A percentile compares a stretch with the other conserved stretches of the same genome.
Evolutionary conservation across 2,888 invertebrate species (phyloP).

Genomic region (Chaitophorus viminalis): DNA sequence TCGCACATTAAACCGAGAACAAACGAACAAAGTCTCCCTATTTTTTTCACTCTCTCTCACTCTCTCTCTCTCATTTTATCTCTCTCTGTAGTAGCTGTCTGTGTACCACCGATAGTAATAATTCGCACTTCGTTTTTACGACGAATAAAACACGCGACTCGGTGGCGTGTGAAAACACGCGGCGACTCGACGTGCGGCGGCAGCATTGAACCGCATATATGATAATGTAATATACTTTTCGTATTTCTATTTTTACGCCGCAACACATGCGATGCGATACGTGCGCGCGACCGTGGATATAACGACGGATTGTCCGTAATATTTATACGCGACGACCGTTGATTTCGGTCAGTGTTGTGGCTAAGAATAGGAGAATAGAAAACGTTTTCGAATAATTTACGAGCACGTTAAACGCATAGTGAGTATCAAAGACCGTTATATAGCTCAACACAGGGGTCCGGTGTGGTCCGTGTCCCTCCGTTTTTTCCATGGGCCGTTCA

Average conservation of each 20-base stretch:
- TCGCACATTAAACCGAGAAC: background rate
- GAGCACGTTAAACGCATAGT: background rate
- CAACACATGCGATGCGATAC: too few relatives aligned
- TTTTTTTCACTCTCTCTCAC: background rate
- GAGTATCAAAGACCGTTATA: conserved; percentile 16
- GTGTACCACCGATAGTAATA: background rate
- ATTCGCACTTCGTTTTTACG: background rate
- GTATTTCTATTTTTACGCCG: conserved; percentile 24
- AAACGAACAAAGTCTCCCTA: background rate
- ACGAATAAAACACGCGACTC: background rate
- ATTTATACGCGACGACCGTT: background rate
- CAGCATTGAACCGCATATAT: background rate
- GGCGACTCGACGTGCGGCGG: background rate
- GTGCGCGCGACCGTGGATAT: background rate
- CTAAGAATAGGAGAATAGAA: conserved; percentile 46
- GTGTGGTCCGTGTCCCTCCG: background rate
- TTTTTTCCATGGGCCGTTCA: background rate
- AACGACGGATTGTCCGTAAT: background rate
- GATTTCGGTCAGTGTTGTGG: conserved; percentile 1
- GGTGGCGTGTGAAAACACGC: background rate
- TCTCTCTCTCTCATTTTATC: too few relatives aligned
- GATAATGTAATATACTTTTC: conserved; percentile 8
- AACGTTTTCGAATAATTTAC: background rate
- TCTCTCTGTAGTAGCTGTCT: too few relatives aligned
- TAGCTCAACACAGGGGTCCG: background rate